These are phyloP conservation scores for Meiosimyza platycephala DNA, from an alignment of 2,888 invertebrate genomes.

Conservation along the genomic window DNA sequence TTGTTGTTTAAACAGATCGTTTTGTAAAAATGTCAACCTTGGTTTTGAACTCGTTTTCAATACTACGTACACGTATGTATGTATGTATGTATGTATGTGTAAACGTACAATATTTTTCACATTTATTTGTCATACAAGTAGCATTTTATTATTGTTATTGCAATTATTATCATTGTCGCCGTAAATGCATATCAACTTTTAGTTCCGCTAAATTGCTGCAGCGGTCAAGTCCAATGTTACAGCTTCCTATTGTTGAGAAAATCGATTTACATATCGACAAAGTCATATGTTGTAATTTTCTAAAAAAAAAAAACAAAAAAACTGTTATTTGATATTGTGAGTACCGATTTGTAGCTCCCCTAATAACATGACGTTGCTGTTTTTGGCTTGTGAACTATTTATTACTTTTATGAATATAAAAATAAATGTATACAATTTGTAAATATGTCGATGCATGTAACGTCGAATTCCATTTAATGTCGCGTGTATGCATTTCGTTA, in stretches of 20 bases:
- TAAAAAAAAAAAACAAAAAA: no score
- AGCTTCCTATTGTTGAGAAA: neutral
- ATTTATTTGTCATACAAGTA: neutral
- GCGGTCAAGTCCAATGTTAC: constrained; percentile 7
- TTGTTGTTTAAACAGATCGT: no score
- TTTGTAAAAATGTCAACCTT: constrained; percentile 37
- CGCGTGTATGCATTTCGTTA: no score
- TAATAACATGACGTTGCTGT: constrained; percentile 27
- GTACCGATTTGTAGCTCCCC: no score
- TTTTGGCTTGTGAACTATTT: constrained; percentile 32
- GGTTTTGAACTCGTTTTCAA: constrained; percentile 39
- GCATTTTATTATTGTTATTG: constrained; percentile 1
- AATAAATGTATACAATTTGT: neutral
- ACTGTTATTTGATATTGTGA: no score
- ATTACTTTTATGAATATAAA: constrained; percentile 10
- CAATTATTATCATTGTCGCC: neutral
- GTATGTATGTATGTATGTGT: no score
- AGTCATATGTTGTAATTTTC: neutral
- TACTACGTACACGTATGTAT: no score
- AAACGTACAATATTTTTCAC: neutral
- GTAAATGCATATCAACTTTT: no score
- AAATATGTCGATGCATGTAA: constrained; percentile 6
- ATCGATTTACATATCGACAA: neutral
- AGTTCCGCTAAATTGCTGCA: neutral
- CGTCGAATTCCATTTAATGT: neutral